phyloP scores from a whole-genome alignment of 2,113 vertebrate species.

The Seriola quinqueradiata region DNA sequence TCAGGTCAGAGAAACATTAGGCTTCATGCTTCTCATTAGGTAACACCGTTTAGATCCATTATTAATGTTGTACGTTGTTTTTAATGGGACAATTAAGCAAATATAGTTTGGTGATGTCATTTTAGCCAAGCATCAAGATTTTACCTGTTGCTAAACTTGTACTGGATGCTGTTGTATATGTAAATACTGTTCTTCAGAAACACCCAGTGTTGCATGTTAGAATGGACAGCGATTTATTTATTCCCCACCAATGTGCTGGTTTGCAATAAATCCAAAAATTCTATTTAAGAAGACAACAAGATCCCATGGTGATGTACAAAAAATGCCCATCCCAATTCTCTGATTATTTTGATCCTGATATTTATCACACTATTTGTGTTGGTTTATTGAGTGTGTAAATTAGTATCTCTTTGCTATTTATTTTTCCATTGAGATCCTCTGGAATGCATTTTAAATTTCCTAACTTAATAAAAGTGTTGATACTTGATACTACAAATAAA shows the following conservation, averaged over 20 bases:
- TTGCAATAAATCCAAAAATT: slow-evolving; percentile 11
- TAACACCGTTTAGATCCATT: not conserved
- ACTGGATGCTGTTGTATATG: not conserved
- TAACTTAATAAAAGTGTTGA: slow-evolving; percentile 42
- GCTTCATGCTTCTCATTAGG: not conserved
- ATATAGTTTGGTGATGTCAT: slow-evolving; percentile 24
- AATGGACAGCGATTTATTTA: slow-evolving; percentile 43
- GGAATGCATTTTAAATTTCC: slow-evolving; percentile 24
- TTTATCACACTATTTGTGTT: slow-evolving; percentile 43
- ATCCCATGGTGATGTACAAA: slow-evolving; percentile 9
- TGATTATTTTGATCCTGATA: slow-evolving; percentile 27
- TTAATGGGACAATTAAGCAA: slow-evolving; percentile 13
- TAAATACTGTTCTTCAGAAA: slow-evolving; percentile 31
- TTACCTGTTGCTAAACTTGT: slow-evolving; percentile 23
- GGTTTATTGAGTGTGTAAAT: slow-evolving; percentile 33
- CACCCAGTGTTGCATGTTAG: slow-evolving; percentile 30
- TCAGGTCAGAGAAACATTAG: not conserved
- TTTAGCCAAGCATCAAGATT: not conserved
- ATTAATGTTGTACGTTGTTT: not conserved
- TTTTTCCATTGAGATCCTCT: slow-evolving; percentile 34
- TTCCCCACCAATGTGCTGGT: slow-evolving; percentile 28
- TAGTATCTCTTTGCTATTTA: slow-evolving; percentile 48
- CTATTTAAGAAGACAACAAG: slow-evolving; percentile 39
- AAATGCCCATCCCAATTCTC: not conserved
- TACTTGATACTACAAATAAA: slow-evolving; percentile 38